A percentile compares a stretch with the other conserved stretches of the same genome.
Conservation (phyloP, 2,797 vertebrate species). For the Aythya fuligula region DNA sequence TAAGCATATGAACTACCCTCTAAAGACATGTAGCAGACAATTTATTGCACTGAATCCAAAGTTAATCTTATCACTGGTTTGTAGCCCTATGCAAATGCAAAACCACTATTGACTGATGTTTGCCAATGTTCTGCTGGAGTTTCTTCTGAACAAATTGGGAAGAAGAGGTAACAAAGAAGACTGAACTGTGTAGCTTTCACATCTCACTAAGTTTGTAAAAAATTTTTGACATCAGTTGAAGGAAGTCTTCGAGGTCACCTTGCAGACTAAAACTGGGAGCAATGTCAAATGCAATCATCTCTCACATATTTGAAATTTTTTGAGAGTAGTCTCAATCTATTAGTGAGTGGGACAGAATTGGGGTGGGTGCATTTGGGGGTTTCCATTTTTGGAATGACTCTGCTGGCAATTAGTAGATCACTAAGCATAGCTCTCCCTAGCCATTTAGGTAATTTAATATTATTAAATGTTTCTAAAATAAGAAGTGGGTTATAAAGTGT, state of each 20-base stretch:
- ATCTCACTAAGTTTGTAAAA: background rate
- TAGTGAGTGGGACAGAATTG: slow-evolving; percentile 45
- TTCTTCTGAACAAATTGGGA: background rate
- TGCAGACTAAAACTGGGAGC: background rate
- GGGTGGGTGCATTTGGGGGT: slow-evolving; percentile 59
- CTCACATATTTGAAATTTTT: background rate
- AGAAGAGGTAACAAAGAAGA: background rate
- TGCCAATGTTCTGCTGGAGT: background rate
- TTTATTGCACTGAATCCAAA: background rate
- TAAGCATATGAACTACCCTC: background rate
- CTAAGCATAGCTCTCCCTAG: slow-evolving; percentile 71
- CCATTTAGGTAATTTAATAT: slow-evolving; percentile 77
- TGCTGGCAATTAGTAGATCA: slow-evolving; percentile 72
- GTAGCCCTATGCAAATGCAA: background rate
- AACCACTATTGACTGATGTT: background rate
- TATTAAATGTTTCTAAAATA: slow-evolving; percentile 80
- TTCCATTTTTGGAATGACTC: slow-evolving; percentile 76
- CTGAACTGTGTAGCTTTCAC: background rate
- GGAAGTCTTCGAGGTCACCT: background rate
- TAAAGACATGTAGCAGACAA: background rate
- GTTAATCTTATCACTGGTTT: background rate
- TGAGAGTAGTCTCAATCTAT: background rate
- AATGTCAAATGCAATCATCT: slow-evolving; percentile 14
- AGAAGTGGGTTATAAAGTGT: slow-evolving; percentile 76
- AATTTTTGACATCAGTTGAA: background rate